A percentile compares a stretch with the other conserved stretches of the same genome.
Evolutionary conservation across 2,888 invertebrate genomes (phyloP).

Genomic region (Spisula subtruncata): DNA sequence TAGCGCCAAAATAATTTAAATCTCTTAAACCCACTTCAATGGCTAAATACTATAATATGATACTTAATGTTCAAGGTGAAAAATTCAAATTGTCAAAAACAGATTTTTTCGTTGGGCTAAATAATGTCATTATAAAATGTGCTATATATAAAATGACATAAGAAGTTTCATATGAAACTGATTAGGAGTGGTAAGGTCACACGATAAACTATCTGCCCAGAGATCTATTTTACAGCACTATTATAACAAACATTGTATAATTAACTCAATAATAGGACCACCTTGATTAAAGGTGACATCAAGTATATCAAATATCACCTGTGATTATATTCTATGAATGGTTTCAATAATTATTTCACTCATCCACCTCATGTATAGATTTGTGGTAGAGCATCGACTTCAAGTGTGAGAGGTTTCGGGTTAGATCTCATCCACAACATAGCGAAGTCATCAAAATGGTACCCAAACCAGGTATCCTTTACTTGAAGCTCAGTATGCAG

Average conservation of each 20-base stretch:
- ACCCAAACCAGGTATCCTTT: too few relatives aligned
- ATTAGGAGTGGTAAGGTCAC: not conserved
- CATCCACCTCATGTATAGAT: too few relatives aligned
- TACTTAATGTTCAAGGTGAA: not conserved
- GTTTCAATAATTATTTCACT: too few relatives aligned
- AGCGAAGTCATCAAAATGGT: too few relatives aligned
- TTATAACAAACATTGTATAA: too few relatives aligned
- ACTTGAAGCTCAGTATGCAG: too few relatives aligned
- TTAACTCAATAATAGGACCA: not conserved
- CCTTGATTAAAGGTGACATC: not conserved
- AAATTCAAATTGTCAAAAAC: conserved; percentile 9
- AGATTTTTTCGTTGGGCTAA: not conserved
- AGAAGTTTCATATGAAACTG: not conserved
- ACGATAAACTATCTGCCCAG: not conserved
- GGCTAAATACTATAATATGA: not conserved
- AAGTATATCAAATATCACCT: too few relatives aligned
- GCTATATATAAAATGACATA: not conserved
- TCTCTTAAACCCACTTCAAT: not conserved
- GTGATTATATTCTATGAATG: too few relatives aligned
- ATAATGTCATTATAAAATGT: not conserved
- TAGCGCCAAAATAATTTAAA: not conserved
- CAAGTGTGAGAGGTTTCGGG: too few relatives aligned
- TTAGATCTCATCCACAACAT: too few relatives aligned
- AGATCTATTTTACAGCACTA: not conserved
- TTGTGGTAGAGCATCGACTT: too few relatives aligned